Conservation (phyloP, 2,113 vertebrate species). For the Microcebus tavaratra region DNA sequence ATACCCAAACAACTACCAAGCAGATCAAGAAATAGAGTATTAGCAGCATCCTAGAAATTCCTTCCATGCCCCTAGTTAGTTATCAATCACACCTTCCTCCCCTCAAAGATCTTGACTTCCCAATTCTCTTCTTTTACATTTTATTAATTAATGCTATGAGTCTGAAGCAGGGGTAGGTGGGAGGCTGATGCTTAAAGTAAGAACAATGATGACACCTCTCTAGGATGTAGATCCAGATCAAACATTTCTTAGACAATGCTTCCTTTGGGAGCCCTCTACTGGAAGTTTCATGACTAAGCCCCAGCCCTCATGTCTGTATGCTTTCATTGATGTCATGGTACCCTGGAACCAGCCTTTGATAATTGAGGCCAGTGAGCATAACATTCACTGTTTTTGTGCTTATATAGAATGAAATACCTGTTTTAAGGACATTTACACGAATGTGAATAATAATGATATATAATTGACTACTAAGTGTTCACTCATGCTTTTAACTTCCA, state of each 20-base stretch:
- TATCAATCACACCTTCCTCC: neutral
- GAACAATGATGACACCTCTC: neutral
- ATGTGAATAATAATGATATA: neutral
- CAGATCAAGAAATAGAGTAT: neutral
- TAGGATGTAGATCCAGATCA: neutral
- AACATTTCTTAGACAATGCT: neutral
- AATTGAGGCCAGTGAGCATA: neutral
- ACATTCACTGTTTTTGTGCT: neutral
- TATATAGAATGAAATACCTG: neutral
- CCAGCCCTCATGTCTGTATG: neutral
- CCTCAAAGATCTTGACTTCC: neutral
- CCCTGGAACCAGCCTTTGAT: neutral
- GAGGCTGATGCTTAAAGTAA: neutral
- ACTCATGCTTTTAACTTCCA: neutral
- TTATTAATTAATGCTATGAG: neutral
- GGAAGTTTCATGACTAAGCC: neutral
- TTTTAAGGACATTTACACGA: neutral
- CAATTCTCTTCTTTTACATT: neutral
- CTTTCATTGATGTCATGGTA: neutral
- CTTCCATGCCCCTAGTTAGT: neutral
- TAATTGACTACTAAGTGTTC: neutral
- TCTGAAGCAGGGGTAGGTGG: neutral
- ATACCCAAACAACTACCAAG: neutral
- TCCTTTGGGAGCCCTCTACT: neutral
- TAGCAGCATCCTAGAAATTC: neutral